Conservation (phyloP, 2,797 vertebrate species). For the Hypotaenidia okinawae region DNA sequence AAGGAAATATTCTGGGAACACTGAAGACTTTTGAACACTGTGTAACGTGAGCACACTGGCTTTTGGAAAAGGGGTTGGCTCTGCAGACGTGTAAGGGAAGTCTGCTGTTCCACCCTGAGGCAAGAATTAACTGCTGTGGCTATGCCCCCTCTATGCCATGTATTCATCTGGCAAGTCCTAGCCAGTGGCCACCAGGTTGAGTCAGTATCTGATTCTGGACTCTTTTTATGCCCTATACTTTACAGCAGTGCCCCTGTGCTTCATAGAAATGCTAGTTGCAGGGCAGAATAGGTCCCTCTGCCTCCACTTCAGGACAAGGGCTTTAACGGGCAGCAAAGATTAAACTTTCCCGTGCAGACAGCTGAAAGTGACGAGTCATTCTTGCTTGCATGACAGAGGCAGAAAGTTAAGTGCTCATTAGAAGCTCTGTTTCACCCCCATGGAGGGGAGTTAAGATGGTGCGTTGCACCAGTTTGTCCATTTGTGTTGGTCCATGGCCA, state of each 20-base stretch:
- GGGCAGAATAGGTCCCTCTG: background rate
- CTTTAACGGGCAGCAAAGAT: background rate
- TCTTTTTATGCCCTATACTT: background rate
- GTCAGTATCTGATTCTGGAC: background rate
- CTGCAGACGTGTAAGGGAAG: background rate
- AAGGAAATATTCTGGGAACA: constrained; percentile 34
- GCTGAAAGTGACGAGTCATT: background rate
- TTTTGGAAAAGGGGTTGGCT: constrained; percentile 24
- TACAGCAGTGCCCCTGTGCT: background rate
- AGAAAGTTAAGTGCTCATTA: background rate
- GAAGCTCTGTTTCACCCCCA: background rate
- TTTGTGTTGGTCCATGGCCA: background rate
- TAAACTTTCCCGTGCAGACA: background rate
- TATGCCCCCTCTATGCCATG: background rate
- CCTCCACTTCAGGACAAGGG: background rate
- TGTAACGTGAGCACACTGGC: background rate
- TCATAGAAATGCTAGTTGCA: background rate
- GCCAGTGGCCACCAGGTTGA: no score
- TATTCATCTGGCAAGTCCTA: background rate
- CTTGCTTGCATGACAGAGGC: background rate
- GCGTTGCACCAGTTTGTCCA: background rate
- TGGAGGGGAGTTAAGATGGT: background rate
- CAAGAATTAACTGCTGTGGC: background rate
- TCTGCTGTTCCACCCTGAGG: background rate
- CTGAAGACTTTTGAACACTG: background rate